A percentile compares a stretch with the other conserved stretches of the same genome.
These are phyloP conservation scores for Aptenodytes forsteri DNA, from an alignment of 2,113 vertebrate genomes.

Conservation along the genomic window DNA sequence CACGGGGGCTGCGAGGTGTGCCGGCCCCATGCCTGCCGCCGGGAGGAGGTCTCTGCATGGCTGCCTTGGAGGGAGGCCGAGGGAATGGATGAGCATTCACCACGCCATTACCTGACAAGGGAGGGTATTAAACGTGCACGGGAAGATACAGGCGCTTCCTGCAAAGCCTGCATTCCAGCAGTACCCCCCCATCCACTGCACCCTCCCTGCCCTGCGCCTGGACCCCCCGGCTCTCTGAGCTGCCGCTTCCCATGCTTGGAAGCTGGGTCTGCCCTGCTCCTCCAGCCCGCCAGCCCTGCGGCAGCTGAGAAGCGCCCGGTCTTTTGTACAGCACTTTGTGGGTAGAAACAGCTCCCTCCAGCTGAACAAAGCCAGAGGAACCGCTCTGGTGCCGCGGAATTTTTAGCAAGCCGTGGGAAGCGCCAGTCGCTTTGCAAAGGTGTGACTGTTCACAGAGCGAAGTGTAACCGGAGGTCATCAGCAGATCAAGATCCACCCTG, in stretches of 20 bases:
- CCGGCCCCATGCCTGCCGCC: fast-evolving
- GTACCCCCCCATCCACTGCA: neutral
- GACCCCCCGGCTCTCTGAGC: fast-evolving
- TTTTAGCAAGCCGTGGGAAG: slow-evolving; percentile 3
- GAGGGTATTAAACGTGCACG: fast-evolving
- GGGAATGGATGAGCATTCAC: neutral
- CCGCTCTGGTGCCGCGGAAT: neutral
- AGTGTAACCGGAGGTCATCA: neutral
- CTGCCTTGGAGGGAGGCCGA: neutral
- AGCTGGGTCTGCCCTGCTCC: neutral
- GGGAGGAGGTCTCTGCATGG: neutral
- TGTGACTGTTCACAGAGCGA: neutral
- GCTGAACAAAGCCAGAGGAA: neutral
- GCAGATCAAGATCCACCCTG: neutral
- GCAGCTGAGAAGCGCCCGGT: neutral
- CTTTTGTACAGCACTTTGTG: fast-evolving
- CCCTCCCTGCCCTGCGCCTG: fast-evolving
- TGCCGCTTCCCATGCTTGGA: fast-evolving
- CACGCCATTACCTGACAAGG: fast-evolving
- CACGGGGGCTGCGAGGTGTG: neutral
- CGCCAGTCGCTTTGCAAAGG: neutral
- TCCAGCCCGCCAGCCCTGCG: fast-evolving
- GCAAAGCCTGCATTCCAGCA: fast-evolving
- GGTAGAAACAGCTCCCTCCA: neutral
- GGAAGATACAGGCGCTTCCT: neutral